Conservation (phyloP, 1,140 invertebrate species). For the Neotoxoptera formosana region DNA sequence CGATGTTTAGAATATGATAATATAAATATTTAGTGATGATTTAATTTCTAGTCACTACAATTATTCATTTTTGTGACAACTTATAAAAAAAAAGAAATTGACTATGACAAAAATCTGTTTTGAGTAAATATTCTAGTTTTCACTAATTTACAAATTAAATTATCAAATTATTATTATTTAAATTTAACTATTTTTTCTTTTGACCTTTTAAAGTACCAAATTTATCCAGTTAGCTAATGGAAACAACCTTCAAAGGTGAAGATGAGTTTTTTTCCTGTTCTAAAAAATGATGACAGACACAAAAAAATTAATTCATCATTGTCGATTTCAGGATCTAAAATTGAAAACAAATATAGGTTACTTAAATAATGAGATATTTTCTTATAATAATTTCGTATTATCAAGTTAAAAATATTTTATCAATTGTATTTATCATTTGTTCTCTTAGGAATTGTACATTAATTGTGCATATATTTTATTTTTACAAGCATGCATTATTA, state of each 20-base stretch:
- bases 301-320: background rate
- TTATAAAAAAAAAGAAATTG: background rate
- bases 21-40: background rate
- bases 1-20: background rate
- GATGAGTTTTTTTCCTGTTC: no score
- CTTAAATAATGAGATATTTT: background rate
- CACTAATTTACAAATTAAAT: no score
- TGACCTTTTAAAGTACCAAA: no score
- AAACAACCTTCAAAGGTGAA: no score
- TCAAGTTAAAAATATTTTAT: background rate
- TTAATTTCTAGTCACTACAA: background rate
- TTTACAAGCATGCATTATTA: background rate
- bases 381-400: background rate
- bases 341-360: background rate
- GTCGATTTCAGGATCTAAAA: background rate
- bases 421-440: background rate
- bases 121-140: no score
- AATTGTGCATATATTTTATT: background rate
- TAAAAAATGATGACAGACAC: no score
- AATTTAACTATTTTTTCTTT: background rate
- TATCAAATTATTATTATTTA: no score
- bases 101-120: no score
- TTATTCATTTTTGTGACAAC: background rate
- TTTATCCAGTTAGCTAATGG: no score
- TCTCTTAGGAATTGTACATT: background rate